Base-by-base conservation (phyloP, 2,888 invertebrate species). In the Cryptus viduatorius region DNA sequence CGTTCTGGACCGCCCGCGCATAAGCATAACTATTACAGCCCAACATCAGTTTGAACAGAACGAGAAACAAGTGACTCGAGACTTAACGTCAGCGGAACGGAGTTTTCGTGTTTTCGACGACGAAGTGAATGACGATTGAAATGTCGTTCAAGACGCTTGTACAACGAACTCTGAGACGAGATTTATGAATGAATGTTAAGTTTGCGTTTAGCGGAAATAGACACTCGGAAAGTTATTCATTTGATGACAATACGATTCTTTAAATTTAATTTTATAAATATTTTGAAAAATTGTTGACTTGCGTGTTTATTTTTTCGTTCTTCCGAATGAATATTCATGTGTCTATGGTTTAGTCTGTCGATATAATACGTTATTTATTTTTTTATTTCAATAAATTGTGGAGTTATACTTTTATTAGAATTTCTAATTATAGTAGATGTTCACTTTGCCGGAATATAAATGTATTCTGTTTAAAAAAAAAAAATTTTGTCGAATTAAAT, bases 21-120 rank as follows among this genome's bases (percentile, higher is more conserved):
- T 56, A 79, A 67, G 48, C 78, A 81, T 76, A 29, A 61, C 61
- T 31, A 61, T n/a, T 29, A 61, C 29, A 29, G 29, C 61, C 31
- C 29, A 61, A 61, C 61, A 61, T 31, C 67, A 24, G 75, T 56
- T 82, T 80, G 59, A 82, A 76, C 64, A 76, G 82, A 79, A 42
- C 76, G 69, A 79, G 79, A 82, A 84, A 84, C 84, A 84, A 84
- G 79, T 79, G 84, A 84, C 82, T 79, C 67, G 79, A 82, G 71
- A 79, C 81, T 82, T 79, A 75, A 59, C 79, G 84, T 84, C 82
- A 82, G 79, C 84, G 76, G 72, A 44, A 84, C 67, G 59, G 75
- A 76, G 65, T 37, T 16, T 69, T 48, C 75, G 67, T 75, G 16
- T 59, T 59, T 24, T 42, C 79, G 65, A 82, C 75, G 65, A 50